Evolutionary conservation across 2,888 invertebrate species (phyloP).

Genomic region (Plemyria rubiginata): DNA sequence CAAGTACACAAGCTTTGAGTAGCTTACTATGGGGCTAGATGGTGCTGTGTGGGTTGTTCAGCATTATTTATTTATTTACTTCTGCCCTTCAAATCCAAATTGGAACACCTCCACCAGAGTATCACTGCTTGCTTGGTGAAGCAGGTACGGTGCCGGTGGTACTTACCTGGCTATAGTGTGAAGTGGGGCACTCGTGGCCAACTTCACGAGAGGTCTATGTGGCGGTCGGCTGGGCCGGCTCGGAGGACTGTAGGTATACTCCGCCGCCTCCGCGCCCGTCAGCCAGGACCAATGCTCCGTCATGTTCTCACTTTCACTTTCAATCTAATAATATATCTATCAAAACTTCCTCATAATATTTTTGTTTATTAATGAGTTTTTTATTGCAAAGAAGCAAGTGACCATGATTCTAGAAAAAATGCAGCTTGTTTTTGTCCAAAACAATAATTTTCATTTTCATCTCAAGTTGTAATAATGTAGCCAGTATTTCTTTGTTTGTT

Average conservation of each 20-base stretch:
- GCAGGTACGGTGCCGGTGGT: too few species aligned
- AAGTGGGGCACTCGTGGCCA: slow-evolving; percentile 76
- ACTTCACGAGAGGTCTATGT: slow-evolving; percentile 75
- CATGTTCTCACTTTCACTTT: slow-evolving; percentile 50
- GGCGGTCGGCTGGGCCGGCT: slow-evolving; percentile 72
- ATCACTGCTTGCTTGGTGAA: too few species aligned
- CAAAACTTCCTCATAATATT: not conserved
- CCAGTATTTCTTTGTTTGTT: not conserved
- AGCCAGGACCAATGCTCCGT: slow-evolving; percentile 80
- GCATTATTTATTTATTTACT: too few species aligned
- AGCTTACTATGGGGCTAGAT: too few species aligned
- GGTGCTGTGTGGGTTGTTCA: too few species aligned
- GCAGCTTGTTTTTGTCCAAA: slow-evolving; percentile 28
- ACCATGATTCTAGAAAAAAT: slow-evolving; percentile 11
- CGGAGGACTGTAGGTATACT: slow-evolving; percentile 81
- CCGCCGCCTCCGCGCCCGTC: slow-evolving; percentile 67
- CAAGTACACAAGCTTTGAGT: too few species aligned
- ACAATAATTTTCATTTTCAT: not conserved
- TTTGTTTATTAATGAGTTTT: not conserved
- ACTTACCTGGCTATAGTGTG: slow-evolving; percentile 76
- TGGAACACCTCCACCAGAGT: too few species aligned
- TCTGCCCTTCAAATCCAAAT: too few species aligned
- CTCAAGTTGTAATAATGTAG: not conserved
- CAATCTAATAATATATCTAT: slow-evolving; percentile 16
- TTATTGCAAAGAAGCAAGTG: not conserved